Evolutionary conservation across 1,140 invertebrate species (phyloP).

Genomic region (Druon quercuslanigerum): DNA sequence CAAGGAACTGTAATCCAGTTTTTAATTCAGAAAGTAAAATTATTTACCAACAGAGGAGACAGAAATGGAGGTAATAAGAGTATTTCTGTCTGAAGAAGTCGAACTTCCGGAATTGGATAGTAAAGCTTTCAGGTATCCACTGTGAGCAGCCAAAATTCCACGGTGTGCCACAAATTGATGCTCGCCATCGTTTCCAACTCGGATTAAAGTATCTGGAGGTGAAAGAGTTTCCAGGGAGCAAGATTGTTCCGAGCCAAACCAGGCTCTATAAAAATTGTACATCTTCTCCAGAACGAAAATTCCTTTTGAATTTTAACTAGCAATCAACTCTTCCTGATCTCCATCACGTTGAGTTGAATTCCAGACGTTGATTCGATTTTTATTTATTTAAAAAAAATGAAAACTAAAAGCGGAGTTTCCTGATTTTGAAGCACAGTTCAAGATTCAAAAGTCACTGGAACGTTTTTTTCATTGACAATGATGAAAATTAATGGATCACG

Average conservation of each 20-base stretch:
- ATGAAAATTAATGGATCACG: slow-evolving; percentile 14
- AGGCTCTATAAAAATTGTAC: slow-evolving; percentile 81
- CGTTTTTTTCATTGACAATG: no score
- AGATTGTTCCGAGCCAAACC: slow-evolving; percentile 74
- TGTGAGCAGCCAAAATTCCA: slow-evolving; percentile 81
- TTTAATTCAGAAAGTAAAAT: neutral
- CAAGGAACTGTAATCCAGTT: no score
- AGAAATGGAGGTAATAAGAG: slow-evolving; percentile 63
- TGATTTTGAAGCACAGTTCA: no score
- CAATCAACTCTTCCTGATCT: neutral
- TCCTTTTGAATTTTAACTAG: no score
- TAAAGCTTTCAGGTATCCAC: slow-evolving; percentile 78
- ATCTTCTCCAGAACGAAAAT: slow-evolving; percentile 47
- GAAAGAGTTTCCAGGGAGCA: slow-evolving; percentile 68
- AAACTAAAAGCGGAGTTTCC: no score
- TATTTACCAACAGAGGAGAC: slow-evolving; percentile 73
- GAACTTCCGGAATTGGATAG: slow-evolving; percentile 54
- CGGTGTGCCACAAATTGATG: slow-evolving; percentile 83
- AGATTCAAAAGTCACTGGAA: no score
- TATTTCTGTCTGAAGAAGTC: slow-evolving; percentile 39
- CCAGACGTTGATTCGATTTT: neutral
- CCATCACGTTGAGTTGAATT: neutral
- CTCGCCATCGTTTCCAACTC: slow-evolving; percentile 79
- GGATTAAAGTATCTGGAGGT: slow-evolving; percentile 79
- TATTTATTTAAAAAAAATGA: neutral